Evolutionary conservation across 2,797 vertebrate species (phyloP).

Genomic region (Tolypeutes matacus): DNA sequence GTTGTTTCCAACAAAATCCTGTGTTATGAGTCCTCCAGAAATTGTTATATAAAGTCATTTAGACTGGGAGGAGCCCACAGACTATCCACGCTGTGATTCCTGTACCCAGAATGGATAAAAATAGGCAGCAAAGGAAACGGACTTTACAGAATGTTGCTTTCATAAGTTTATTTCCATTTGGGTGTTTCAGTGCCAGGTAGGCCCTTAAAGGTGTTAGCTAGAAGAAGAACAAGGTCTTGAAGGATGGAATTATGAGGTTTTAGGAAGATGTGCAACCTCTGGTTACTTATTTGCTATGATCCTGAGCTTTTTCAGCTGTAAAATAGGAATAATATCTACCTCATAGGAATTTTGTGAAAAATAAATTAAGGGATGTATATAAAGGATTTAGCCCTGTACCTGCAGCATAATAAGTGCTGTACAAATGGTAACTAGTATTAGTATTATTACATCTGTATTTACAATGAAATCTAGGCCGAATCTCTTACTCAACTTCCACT

Average conservation of each 20-base stretch:
- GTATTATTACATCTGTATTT: constrained; percentile 41
- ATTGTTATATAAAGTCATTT: constrained; percentile 4
- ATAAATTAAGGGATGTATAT: neutral
- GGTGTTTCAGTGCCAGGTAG: neutral
- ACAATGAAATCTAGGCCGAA: constrained; percentile 35
- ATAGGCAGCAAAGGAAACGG: neutral
- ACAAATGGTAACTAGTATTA: constrained; percentile 10
- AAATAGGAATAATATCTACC: constrained; percentile 14
- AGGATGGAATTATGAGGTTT: neutral
- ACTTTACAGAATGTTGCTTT: constrained; percentile 18
- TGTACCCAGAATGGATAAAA: neutral
- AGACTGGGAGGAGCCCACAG: neutral
- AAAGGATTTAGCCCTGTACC: neutral
- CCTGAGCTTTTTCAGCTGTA: neutral
- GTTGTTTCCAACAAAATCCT: constrained; percentile 12
- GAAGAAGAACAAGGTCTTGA: neutral
- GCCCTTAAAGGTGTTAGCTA: neutral
- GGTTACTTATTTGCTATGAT: constrained; percentile 19
- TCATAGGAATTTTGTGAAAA: constrained; percentile 47
- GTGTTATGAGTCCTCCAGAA: constrained; percentile 3
- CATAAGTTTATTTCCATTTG: neutral
- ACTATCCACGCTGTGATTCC: neutral
- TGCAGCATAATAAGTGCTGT: neutral
- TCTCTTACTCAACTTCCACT: constrained; percentile 7
- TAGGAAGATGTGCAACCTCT: neutral